Evolutionary conservation across 53 echinoderm and acorn worm species (phyloP), one percentile per base, ranked within the genome.

Genomic region (Patiria pectinifera): DNA sequence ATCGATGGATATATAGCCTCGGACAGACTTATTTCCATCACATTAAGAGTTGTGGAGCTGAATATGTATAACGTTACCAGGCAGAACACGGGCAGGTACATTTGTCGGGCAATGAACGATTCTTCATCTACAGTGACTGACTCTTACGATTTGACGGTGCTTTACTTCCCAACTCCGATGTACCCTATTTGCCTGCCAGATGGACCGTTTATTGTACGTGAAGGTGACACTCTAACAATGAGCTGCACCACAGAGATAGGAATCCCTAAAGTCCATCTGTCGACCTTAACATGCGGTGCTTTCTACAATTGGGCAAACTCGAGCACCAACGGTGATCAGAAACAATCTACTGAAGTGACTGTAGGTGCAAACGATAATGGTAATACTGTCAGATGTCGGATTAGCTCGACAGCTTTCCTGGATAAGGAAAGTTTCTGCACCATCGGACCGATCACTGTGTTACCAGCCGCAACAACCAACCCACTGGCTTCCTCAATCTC

Each of bases 141-240:
- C 23, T 21, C 4, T 76, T 76, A 76, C 35, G 11, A 80, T 46
- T 48, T 80, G 43, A 35, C 84, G 35, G 84, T 84, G 11, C 26
- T 49, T 23, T 63, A 61, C 44, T 63, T 85, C 85, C 85, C 85
- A 85, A 44, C 85, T 70, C 70, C 35, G 44, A 85, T 85, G 70
- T 85, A 69, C 47, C 85, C 85, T 13, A 71, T 69, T 70, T 85
- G 85, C 85, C 46, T 71, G 69, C 85, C 85, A 24, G 35, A 85
- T 70, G 85, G 85, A 46, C 85, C 85, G 16, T 14, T 69, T 45
- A 85, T 43, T 85, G 85, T 71, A 45, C 85, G 46, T 26, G 62
- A 62, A 62, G 83, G 61, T 21, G 61, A 61, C 23, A 61, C 62
- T 61, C 23, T 24, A 23, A 59, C 60, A 61, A 83, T 62, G 62